Evolutionary conservation across 2,797 vertebrate genomes (phyloP).

Genomic region (Crocidura indochinensis): DNA sequence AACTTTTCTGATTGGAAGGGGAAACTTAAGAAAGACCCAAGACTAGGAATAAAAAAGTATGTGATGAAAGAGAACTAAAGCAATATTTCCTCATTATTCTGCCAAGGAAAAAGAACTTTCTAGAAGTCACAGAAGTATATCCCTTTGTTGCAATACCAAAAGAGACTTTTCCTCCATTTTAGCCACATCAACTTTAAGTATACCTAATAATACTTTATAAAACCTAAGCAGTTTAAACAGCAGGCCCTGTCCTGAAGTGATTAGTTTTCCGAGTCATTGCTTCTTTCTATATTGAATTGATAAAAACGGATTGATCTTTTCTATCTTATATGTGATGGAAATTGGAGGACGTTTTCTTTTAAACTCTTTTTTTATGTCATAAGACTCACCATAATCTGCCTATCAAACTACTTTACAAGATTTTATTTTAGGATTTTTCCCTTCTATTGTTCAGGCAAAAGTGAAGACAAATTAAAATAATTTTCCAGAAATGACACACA

Average conservation of each 20-base stretch:
- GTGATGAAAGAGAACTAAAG: slow-evolving; percentile 57
- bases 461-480: slow-evolving; percentile 74
- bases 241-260: slow-evolving; percentile 72
- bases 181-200: slow-evolving; percentile 82
- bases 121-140: slow-evolving; percentile 65
- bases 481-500: slow-evolving; percentile 75
- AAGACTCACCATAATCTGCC: slow-evolving; percentile 63
- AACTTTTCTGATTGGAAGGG: slow-evolving; percentile 24
- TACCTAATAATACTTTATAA: slow-evolving; percentile 80
- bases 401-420: slow-evolving; percentile 72
- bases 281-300: slow-evolving; percentile 44
- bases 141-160: slow-evolving; percentile 66
- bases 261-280: slow-evolving; percentile 79
- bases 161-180: slow-evolving; percentile 56
- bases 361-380: slow-evolving; percentile 64
- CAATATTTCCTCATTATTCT: slow-evolving; percentile 25
- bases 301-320: slow-evolving; percentile 81
- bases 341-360: slow-evolving; percentile 40
- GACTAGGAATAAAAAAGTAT: background rate
- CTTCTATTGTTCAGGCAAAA: slow-evolving; percentile 66
- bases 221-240: slow-evolving; percentile 82
- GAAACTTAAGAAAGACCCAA: slow-evolving; percentile 1
- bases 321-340: slow-evolving; percentile 74
- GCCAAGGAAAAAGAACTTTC: slow-evolving; percentile 16
- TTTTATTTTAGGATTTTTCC: slow-evolving; percentile 76